Evolutionary conservation across 2,113 vertebrate genomes (phyloP), one percentile per base, ranked within the genome.

Genomic region (Heterotis niloticus): DNA sequence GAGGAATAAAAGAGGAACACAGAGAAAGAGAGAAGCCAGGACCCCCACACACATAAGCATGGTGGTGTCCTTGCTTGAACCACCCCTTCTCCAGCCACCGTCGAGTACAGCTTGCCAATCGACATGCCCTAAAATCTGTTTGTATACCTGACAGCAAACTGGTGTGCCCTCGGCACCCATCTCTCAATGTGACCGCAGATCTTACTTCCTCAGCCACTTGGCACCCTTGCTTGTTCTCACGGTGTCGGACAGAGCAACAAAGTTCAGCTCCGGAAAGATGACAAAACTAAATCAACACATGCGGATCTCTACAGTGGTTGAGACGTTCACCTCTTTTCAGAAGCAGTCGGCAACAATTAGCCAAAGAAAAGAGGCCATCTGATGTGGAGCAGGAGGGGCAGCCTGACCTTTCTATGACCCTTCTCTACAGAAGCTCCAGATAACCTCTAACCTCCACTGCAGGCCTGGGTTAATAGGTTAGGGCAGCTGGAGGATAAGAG

Each of bases 261-360:
- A 29, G 24, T n/a, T 52, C 11, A 10, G 68, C 68, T 54, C 71
- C 20, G n/a, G 20, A 57, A 14, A 57, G 23, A 28, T 14, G 14
- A 62, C 56, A 60, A 71, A 60, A 79, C 28, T 24, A 16, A 57
- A 68, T 14, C 64, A 34, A 28, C 20, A n/a, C 9, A 0, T 10
- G 79, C 24, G 52, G 75, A 64, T 66, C 79, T 51, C 11, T 73
- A 68, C 9, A 52, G 28, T 11, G 10, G 73, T 57, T 62, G 7
- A 44, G 7, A 16, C 17, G 12, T 44, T 44, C 59, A 12, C 26
- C 56, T 34, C 80, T 80, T 83, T 79, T 14, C 68, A 79, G 85
- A 84, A 80, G 82, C 84, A 82, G 77, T 29, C 81, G 70, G 82
- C 64, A 59, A 79, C 81, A 79, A 86, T 83, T 88, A 86, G 88